Conservation (phyloP, 1,140 invertebrate species). For the Drosophila repletoides region DNA sequence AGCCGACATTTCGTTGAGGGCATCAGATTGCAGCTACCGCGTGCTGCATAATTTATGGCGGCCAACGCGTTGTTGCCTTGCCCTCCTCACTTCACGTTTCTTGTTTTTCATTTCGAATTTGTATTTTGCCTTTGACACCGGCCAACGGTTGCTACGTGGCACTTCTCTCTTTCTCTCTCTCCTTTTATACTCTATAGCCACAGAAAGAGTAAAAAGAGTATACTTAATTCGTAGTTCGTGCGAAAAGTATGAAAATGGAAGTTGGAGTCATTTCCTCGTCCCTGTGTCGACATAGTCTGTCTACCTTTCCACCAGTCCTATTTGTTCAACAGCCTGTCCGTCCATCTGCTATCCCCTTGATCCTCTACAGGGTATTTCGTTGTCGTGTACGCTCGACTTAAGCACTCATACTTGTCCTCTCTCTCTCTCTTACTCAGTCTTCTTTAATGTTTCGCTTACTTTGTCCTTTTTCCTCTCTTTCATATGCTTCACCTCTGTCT, state of each 20-base stretch:
- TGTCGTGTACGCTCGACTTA: no score
- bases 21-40: constrained; percentile 77
- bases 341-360: no score
- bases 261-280: no score
- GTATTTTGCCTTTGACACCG: constrained; percentile 77
- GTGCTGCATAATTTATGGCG: constrained; percentile 75
- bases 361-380: no score
- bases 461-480: constrained; percentile 15
- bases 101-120: constrained; percentile 67
- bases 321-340: no score
- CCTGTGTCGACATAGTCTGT: no score
- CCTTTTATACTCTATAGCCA: no score
- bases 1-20: constrained; percentile 53
- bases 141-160: constrained; percentile 58
- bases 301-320: no score
- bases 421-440: neutral
- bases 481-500: constrained; percentile 12
- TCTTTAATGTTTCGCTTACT: neutral
- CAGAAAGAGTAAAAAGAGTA: no score
- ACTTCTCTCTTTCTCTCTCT: neutral
- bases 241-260: no score
- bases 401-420: no score
- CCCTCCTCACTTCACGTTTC: constrained; percentile 9
- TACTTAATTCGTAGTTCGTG: no score
- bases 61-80: constrained; percentile 23